Evolutionary conservation across 1,140 invertebrate species (phyloP).

Genomic region (Drosophila carrolli): DNA sequence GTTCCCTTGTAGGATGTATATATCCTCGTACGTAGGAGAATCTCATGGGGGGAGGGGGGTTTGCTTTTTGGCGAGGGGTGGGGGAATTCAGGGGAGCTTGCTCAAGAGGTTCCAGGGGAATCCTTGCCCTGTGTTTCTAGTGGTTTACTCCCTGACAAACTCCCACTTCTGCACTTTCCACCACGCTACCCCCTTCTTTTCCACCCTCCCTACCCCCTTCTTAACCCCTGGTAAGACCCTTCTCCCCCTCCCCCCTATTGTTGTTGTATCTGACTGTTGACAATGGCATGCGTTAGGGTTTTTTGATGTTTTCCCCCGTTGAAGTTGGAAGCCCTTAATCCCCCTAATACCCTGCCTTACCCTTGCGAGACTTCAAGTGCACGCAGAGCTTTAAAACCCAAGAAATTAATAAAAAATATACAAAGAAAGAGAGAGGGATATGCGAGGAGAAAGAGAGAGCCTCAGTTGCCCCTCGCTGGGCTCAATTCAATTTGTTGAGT

Average conservation of each 20-base stretch:
- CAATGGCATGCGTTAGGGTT: constrained; percentile 51
- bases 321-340: constrained; percentile 40
- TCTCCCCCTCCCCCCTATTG: not conserved
- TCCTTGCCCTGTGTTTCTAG: constrained; percentile 28
- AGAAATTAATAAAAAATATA: constrained; percentile 2
- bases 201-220: not conserved
- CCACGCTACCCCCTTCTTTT: not conserved
- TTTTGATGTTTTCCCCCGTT: constrained; percentile 37
- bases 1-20: not conserved
- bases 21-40: constrained; percentile 1
- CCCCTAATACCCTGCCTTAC: constrained; percentile 1
- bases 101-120: constrained; percentile 23
- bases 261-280: constrained; percentile 47
- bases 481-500: constrained; percentile 61
- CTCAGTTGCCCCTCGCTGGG: constrained; percentile 29
- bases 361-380: constrained; percentile 16
- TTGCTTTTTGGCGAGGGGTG: not conserved
- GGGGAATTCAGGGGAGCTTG: constrained; percentile 3
- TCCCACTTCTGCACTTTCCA: not conserved
- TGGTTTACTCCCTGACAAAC: constrained; percentile 26
- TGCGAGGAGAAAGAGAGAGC: not conserved
- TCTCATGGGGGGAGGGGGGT: not conserved
- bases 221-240: not conserved
- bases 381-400: constrained; percentile 41
- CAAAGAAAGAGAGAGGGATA: constrained; percentile 3